Base-by-base conservation (phyloP, 2,888 invertebrate genomes). In the Carabus problematicus region DNA sequence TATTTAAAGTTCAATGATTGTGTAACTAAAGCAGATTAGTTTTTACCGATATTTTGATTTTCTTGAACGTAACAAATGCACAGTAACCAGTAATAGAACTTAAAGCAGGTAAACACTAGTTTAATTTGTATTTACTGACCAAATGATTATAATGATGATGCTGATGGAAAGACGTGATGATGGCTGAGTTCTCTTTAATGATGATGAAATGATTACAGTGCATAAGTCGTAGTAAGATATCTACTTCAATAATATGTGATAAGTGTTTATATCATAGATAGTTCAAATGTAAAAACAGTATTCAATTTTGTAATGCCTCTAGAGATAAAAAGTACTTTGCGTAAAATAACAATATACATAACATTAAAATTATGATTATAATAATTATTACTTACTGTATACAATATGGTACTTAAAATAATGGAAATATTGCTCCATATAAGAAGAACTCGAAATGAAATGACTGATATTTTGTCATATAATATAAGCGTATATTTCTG, bases 281-380 rank as follows among this genome's bases (percentile, higher is more conserved):
- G 69, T 69, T 69, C 62, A 62, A 69, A 69, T 69, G 69, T 69
- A 69, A 69, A 68, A 69, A 62, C 69, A 69, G 69, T 69, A 69
- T 69, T 69, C 69, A 61, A 69, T 69, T 69, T 69, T 69, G 69
- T 69, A 69, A 69, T 69, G 69, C 69, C 69, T 69, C 62, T 69
- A 69, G 61, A 69, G 61, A 62, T 69, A 69, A 69, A 66, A 58
- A 68, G 60, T 47, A 54, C 52, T 62, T 66, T 62, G 69, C 69
- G 55, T 69, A 59, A 58, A 66, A 59, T 47, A 29, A 29, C 29
- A 59, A 56, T 64, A 64, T 56, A 64, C 64, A 64, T 64, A 64
- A 29, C n/a, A n/a, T n/a, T 29, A 29, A 29, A 2, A 29, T 29
- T 29, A 29, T 29, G 7, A 45, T n/a, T n/a, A n/a, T 45, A 45